Evolutionary conservation across 2,113 vertebrate species (phyloP), one percentile per base, ranked within the genome.

Genomic region (Caranx melampygus): DNA sequence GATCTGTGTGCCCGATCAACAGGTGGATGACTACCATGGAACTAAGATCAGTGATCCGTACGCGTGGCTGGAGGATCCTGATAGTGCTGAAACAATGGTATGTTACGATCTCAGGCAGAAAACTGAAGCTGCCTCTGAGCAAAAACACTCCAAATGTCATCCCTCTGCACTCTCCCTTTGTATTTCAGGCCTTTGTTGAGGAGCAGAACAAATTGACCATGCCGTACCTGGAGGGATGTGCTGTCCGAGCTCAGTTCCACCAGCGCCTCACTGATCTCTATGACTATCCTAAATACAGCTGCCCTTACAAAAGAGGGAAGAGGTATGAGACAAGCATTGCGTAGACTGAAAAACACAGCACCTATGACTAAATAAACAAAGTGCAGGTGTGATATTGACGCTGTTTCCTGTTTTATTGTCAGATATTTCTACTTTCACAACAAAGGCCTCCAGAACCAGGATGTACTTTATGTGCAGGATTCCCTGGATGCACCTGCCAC

Each of bases 401-500:
- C 13, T 6, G 54, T 42, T 66, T 81, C 37, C 72, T 67, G 11
- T 45, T 49, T 49, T 71, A 44, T 51, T 78, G 75, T 11, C 75
- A 95, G 95, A 83, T 95, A 92, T 78, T 95, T 95, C 83, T 95
- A 95, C 87, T 95, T 51, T 61, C 88, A 95, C 78, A 95, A 95
- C 60, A 66, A 93, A 76, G 95, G 95, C 12, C 88, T 95, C 49
- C 94, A 95, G 92, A 95, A 95, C 85, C 95, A 95, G 90, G 45
- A 89, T 13, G 94, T 93, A 5, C 86, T 95, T 35, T 95, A 95
- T 33, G 79, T 94, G 5, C 95, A 95, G 82, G 91, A 95, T 74
- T 87, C 93, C 21, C 83, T 95, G 20, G 86, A 94, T 7, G 88
- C 62, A 10, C 85, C 89, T 0, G 86, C 93, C 15, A 82, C 91